Evolutionary conservation across 2,113 vertebrate genomes (phyloP).

Genomic region (Perca flavescens): DNA sequence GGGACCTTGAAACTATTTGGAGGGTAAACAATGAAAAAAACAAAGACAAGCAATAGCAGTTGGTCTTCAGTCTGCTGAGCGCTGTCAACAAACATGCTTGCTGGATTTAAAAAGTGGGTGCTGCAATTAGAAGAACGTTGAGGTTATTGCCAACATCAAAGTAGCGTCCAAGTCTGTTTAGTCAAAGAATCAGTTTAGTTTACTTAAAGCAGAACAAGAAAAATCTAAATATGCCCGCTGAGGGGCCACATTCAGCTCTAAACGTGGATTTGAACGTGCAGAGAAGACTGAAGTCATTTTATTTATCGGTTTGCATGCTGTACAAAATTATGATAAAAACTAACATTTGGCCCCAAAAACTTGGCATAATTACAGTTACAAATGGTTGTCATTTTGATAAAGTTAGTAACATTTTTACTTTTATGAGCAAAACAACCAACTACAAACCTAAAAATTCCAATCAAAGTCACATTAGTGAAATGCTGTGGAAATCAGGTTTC

Average conservation of each 20-base stretch:
- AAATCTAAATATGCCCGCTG: conserved; percentile 7
- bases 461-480: conserved; percentile 18
- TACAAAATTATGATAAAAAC: conserved; percentile 84
- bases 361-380: conserved; percentile 65
- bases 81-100: conserved; percentile 40
- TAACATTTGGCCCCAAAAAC: conserved; percentile 64
- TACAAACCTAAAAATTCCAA: conserved; percentile 37
- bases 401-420: conserved; percentile 21
- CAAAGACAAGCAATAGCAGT: conserved; percentile 53
- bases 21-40: conserved; percentile 54
- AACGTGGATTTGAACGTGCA: conserved; percentile 60
- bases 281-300: conserved; percentile 72
- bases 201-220: conserved; percentile 38
- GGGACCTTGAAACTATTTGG: conserved; percentile 45
- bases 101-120: conserved; percentile 46
- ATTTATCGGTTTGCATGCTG: conserved; percentile 80
- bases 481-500: conserved; percentile 17
- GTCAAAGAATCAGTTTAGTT: conserved; percentile 47
- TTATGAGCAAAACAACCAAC: conserved; percentile 42
- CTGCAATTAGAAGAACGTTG: conserved; percentile 33
- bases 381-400: conserved; percentile 57
- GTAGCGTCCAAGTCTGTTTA: conserved; percentile 46
- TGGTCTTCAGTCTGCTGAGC: conserved; percentile 56
- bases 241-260: conserved; percentile 28
- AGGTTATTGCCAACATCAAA: conserved; percentile 59